Base-by-base conservation (phyloP, 2,888 invertebrate genomes). In the Camponotus fellah region DNA sequence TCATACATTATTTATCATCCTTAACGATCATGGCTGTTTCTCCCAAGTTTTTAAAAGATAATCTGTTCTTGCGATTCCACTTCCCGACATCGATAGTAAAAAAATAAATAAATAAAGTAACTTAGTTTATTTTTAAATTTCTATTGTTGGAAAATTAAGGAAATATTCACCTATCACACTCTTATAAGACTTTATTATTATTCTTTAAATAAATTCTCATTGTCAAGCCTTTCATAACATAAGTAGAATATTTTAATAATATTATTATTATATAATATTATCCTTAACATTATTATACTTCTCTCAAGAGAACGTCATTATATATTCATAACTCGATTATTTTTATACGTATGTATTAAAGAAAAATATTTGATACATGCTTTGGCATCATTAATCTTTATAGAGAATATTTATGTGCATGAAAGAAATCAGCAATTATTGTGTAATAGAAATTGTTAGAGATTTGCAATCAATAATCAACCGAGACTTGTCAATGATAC, bases 401-500 rank as follows among this genome's bases (percentile, higher is more conserved):
- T 32, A 34, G 8, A 62, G 17, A 43, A 3, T 34, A 43, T 21
- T 6, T 40, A n/a, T n/a, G 12, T 76, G 32, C 26, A 60, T 6
- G 14, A 49, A 14, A 60, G 12, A 86, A 89, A 89, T 66, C 34
- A 49, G 66, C 56, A 62, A 58, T 74, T 84, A 74, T 85, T 88
- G 85, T 82, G 75, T 82, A 88, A 83, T 86, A 88, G 56, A 53
- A 8, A 85, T 68, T 5, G n/a, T 3, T 34, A 53, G 1, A 69
- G 2, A 12, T 34, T 46, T 12, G 3, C 17, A 83, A 85, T 88
- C 85, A 74, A 86, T 56, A 83, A 72, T 86, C 85, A 86, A 85
- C 85, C 83, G 77, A 87, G 85, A 77, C 75, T 89, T 34, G 9
- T 56, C 62, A 49, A 37, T 58, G 21, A 49, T 66, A 66, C 10